Base-by-base conservation (phyloP, 2,797 vertebrate species). In the Ctenopoma kingsleyae region DNA sequence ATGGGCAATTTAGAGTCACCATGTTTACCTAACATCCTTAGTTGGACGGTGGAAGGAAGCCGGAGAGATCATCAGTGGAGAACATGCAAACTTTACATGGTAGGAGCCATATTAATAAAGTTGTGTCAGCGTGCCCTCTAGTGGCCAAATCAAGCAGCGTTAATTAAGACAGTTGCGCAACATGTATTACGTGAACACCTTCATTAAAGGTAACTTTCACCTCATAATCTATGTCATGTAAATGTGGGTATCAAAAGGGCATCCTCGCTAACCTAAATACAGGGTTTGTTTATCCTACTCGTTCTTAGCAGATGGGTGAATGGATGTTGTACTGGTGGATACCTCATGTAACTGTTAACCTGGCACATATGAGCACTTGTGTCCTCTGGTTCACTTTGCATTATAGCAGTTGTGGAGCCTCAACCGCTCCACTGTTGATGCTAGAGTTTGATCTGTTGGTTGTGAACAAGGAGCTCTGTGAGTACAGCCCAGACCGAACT, bases 91-190 rank as follows among this genome's bases (percentile, higher is more conserved):
- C 30, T 32, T 32, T 9, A 12, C 35, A 36, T 2, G 3, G 35
- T 10, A 11, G 8, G 32, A 35, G 9, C 6, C 2, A 36, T 36
- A 43, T 41, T 40, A 6, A 17, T 8, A 17, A 43, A 44, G 46
- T n/a, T 10, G 6, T 17, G 35, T 55, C 19, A 25, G 51, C 4
- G 47, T 25, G 70, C 79, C 87, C 74, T 73, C 89, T 41, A 71
- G 69, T 81, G 87, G 80, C 30, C 1, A 41, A 25, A 51, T 55
- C 2, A 20, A 50, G n/a, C 19, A 41, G 12, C 0, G 13, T 51
- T 55, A 12, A 48, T 20, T 3, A 41, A 6, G 48, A 51, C 5
- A 6, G 40, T 23, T 59, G 54, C 2, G 2, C 20, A 46, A 46
- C 36, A 30, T 32, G 15, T 43, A n/a, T 3, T n/a, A 30, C 23